A percentile compares a stretch with the other conserved stretches of the same genome.
phyloP scores from a whole-genome alignment of 2,888 invertebrate genomes.

The Anthrax anthrax region DNA sequence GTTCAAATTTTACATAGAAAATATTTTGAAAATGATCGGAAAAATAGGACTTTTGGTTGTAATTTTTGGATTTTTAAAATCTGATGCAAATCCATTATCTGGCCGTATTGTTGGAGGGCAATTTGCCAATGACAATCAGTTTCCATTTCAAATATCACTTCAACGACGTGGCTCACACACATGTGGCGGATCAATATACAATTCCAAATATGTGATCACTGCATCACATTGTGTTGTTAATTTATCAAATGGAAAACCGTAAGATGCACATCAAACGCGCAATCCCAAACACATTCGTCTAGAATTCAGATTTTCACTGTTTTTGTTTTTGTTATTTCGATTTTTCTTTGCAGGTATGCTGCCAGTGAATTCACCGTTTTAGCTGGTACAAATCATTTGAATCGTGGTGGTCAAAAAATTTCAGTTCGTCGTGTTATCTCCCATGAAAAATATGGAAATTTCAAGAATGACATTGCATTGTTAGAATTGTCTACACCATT shows the following conservation, averaged over 20 bases:
- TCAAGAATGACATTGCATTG: slow-evolving; percentile 1
- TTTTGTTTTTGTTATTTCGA: background rate
- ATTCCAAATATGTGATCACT: background rate
- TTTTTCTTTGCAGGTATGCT: background rate
- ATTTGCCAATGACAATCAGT: background rate
- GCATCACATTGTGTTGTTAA: slow-evolving; percentile 11
- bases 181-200: background rate
- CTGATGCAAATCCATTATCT: too few relatives aligned
- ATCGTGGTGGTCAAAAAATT: background rate
- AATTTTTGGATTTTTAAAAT: too few relatives aligned
- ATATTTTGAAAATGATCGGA: too few relatives aligned
- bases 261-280: background rate
- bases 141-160: background rate
- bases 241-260: background rate
- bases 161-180: background rate
- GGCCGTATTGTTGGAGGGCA: background rate
- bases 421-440: background rate
- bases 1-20: too few relatives aligned
- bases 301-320: background rate
- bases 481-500: background rate
- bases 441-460: background rate
- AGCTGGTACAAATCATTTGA: too few relatives aligned
- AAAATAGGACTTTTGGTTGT: too few relatives aligned
- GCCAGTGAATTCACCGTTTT: too few relatives aligned
- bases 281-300: too few relatives aligned